Evolutionary conservation across 2,113 vertebrate genomes (phyloP), one percentile per base, ranked within the genome.

Genomic region (Cephalophus harveyi): DNA sequence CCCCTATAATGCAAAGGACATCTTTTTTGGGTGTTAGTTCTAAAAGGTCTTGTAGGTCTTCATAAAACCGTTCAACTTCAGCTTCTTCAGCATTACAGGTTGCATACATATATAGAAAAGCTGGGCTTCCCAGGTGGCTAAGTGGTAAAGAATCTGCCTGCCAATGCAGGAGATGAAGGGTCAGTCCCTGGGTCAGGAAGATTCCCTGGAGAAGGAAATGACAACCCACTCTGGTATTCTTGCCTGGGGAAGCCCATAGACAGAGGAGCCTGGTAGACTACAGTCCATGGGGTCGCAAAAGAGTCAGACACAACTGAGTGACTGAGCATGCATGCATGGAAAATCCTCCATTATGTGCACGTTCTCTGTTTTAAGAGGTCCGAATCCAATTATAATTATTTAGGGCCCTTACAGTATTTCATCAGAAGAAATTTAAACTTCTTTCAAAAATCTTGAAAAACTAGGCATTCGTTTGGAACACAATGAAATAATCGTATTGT

Each of bases 361-460:
- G 25, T 43, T 62, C 10, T 74, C 21, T 88, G 52, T 59, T 83
- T 74, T 59, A 83, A 84, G 60, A 84, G 16, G 28, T 89, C 64
- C 46, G 13, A 93, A 84, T 81, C n/a, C n/a, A 92, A 78, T 90
- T 82, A 57, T 46, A 81, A 95, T 92, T 16, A 84, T 64, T 11
- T 60, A 85, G 4, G 21, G 2, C 57, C 62, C 23, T 82, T 90
- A 76, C 7, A 83, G 59, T 92, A 88, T 94, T 95, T 85, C 85
- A 62, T 62, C 33, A 92, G 43, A n/a, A 43, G 27, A 81, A 93
- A 76, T 81, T 36, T 50, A 84, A 96, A 60, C 46, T 30, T 92
- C 62, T 95, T 55, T 71, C 62, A 92, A 96, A 90, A 87, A 64
- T 67, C 30, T 96, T 92, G 23, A 86, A 96, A 97, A 90, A 5